Evolutionary conservation across 2,888 invertebrate species (phyloP).

Genomic region (Sisyra nigra): DNA sequence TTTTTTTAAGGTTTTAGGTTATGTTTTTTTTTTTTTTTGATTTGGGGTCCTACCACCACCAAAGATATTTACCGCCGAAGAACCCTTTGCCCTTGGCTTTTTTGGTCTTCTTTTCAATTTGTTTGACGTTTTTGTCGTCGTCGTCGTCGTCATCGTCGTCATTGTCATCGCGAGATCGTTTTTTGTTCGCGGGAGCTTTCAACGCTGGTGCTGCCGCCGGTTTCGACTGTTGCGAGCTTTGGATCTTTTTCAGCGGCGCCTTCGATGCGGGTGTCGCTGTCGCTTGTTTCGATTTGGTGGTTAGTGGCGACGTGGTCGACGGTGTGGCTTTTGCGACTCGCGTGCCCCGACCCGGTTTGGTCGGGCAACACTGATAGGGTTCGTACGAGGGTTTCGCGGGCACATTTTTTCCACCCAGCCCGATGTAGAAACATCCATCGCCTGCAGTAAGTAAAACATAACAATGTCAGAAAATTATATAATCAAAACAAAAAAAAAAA

Average conservation of each 20-base stretch:
- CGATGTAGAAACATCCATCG: constrained; percentile 95
- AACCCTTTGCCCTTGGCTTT: constrained; percentile 56
- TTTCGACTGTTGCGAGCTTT: constrained; percentile 8
- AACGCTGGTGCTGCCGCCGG: constrained; percentile 9
- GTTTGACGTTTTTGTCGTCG: constrained; percentile 24
- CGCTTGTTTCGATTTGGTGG: constrained; percentile 4
- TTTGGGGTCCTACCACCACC: constrained; percentile 48
- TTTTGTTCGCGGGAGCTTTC: constrained; percentile 11
- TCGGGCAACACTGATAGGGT: constrained; percentile 87
- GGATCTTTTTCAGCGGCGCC: constrained; percentile 7
- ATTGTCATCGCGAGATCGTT: constrained; percentile 10
- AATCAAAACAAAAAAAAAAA: constrained; percentile 11
- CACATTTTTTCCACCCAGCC: constrained; percentile 74
- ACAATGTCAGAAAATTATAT: constrained; percentile 44
- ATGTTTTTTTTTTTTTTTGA: constrained; percentile 11
- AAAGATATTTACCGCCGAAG: constrained; percentile 71
- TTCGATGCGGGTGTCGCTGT: constrained; percentile 12
- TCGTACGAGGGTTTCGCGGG: constrained; percentile 61
- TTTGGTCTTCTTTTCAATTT: constrained; percentile 36
- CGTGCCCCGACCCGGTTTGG: constrained; percentile 61
- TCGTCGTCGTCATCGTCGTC: no score
- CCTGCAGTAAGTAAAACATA: constrained; percentile 84
- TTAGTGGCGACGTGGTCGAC: constrained; percentile 8
- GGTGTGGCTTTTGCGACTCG: constrained; percentile 63
- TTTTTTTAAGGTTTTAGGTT: no score